These are phyloP conservation scores for Solenodon paradoxus DNA, from an alignment of 2,113 vertebrate genomes.

Conservation along the genomic window DNA sequence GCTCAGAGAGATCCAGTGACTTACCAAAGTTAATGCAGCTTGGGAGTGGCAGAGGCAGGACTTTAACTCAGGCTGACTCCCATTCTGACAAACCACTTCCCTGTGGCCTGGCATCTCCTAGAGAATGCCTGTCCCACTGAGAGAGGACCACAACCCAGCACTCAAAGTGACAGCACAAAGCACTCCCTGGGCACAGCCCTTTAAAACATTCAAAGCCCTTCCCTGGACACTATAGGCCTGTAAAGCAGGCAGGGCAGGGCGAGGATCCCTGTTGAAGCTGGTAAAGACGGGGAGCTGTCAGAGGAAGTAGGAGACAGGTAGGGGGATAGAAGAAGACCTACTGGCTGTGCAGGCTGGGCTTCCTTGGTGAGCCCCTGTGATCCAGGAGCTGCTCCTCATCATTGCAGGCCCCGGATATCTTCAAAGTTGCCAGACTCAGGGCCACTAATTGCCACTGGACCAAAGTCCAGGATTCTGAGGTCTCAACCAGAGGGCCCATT, in stretches of 20 bases:
- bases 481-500: neutral
- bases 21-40: neutral
- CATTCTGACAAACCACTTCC: slow-evolving; percentile 15
- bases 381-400: neutral
- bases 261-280: neutral
- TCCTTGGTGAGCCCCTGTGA: neutral
- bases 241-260: neutral
- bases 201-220: neutral
- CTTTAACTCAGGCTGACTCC: neutral
- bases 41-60: neutral
- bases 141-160: neutral
- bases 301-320: neutral
- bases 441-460: neutral
- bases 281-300: neutral
- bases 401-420: neutral
- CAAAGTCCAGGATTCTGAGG: neutral
- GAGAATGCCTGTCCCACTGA: neutral
- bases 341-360: neutral
- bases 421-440: neutral
- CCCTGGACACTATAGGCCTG: neutral
- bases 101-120: neutral
- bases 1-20: neutral
- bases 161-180: neutral
- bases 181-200: neutral
- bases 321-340: neutral